Conservation (phyloP, 2,113 vertebrate genomes). For the Bettongia penicillata region DNA sequence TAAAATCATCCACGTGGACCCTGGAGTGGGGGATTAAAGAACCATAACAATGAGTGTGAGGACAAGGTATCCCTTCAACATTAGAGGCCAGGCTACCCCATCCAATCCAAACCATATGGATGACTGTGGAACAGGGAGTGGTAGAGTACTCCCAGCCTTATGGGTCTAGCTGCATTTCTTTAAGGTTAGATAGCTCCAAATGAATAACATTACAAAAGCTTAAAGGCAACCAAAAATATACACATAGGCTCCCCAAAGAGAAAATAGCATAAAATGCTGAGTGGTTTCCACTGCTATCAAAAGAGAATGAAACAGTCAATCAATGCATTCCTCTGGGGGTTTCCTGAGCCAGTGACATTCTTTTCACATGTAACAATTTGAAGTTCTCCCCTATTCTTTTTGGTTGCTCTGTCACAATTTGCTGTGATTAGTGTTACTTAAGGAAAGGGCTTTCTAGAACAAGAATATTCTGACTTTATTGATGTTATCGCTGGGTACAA, state of each 20-base stretch:
- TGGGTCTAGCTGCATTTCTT: not conserved
- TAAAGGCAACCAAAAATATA: conserved; percentile 9
- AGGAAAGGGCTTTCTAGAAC: conserved; percentile 17
- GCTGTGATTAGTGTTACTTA: conserved; percentile 18
- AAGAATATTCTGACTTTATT: conserved; percentile 51
- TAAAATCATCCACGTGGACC: not conserved
- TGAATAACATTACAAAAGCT: not conserved
- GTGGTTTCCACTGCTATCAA: not conserved
- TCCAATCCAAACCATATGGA: not conserved
- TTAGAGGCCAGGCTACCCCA: not conserved
- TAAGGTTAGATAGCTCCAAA: not conserved
- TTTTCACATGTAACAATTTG: conserved; percentile 33
- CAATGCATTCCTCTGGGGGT: not conserved
- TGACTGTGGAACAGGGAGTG: not conserved
- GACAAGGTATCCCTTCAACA: not conserved
- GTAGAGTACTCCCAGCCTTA: not conserved
- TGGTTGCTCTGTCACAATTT: conserved; percentile 18
- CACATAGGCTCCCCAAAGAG: conserved; percentile 6
- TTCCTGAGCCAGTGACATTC: conserved; percentile 17
- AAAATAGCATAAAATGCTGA: not conserved
- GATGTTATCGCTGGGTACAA: conserved; percentile 23
- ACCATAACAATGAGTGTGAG: not conserved
- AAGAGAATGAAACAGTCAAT: conserved; percentile 8
- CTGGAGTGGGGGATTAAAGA: not conserved
- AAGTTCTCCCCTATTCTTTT: not conserved